These are phyloP conservation scores for Phorcus lineatus DNA, from an alignment of 2,888 invertebrate species.

Conservation along the genomic window DNA sequence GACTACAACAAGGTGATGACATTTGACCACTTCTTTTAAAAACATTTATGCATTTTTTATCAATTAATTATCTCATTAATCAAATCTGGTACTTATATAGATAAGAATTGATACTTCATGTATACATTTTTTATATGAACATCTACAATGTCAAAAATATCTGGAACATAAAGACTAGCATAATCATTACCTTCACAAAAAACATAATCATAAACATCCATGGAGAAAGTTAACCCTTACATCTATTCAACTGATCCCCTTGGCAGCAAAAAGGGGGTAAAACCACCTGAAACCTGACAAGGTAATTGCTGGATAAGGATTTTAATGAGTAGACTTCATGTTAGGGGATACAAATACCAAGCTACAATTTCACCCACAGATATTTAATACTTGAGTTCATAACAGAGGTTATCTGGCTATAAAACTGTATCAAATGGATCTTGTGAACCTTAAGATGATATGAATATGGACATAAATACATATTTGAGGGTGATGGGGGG, in stretches of 20 bases:
- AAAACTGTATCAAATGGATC: background rate
- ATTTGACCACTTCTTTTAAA: no score
- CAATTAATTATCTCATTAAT: no score
- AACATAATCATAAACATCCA: background rate
- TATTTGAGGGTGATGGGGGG: background rate
- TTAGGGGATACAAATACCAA: background rate
- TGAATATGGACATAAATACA: constrained; percentile 10
- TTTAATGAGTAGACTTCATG: background rate
- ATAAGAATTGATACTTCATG: no score
- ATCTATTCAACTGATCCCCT: background rate
- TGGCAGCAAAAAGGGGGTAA: background rate
- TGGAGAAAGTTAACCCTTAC: background rate
- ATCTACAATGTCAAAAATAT: no score
- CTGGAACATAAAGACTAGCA: no score
- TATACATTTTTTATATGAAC: no score
- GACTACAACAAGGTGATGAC: no score
- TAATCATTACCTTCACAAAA: no score
- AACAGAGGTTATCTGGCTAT: background rate
- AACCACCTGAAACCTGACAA: constrained; percentile 1
- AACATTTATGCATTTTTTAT: no score
- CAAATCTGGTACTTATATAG: no score
- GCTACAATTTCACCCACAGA: background rate
- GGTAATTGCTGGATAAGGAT: background rate
- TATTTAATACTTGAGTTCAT: constrained; percentile 5
- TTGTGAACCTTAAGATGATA: background rate